Evolutionary conservation across 1,140 invertebrate species (phyloP), one percentile per base, ranked within the genome.

Genomic region (Coelopa frigida): DNA sequence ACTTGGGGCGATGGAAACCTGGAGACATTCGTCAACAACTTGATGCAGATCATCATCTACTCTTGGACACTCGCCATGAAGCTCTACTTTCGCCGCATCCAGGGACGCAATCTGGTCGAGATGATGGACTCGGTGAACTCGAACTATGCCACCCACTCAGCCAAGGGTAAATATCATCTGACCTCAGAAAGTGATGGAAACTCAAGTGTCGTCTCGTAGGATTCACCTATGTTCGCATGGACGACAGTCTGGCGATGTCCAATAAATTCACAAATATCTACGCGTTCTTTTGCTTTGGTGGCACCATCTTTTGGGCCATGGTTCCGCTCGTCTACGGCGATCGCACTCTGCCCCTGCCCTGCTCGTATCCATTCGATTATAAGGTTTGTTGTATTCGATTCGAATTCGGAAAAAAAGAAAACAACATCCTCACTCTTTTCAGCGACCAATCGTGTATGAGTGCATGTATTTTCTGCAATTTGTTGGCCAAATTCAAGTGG

Each of bases 361-460:
- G 63, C 40, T 66, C 62, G 63, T 66, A 66, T 58, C 63, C 63
- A 17, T 58, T 66, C 20, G 60, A 66, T 46, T 62, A 56, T 46
- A 61, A 52, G 8, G 63, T 63, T 35, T 33, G 41, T 45, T 5
- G n/a, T n/a, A n/a, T n/a, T n/a, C n/a, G n/a, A n/a, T 29, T 29
- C 14, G 27, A 29, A 29, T 12, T 22, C 27, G 21, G 12, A 14
- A 14, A 7, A 21, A 17, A 42, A 42, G 21, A 12, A 6, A 27
- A 27, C 15, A 42, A 31, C 32, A 43, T 31, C 29, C 8, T 29
- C 8, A 29, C 8, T 29, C 27, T 14, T 10, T 29, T 14, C 27
- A n/a, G n/a, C n/a, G n/a, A n/a, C n/a, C 12, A 29, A 42, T 3
- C n/a, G 7, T 38, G 4, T 22, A 10, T 38, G 17, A 22, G 1